These are phyloP conservation scores for Sarcophaga carnaria DNA, from an alignment of 2,888 invertebrate genomes.

Conservation along the genomic window DNA sequence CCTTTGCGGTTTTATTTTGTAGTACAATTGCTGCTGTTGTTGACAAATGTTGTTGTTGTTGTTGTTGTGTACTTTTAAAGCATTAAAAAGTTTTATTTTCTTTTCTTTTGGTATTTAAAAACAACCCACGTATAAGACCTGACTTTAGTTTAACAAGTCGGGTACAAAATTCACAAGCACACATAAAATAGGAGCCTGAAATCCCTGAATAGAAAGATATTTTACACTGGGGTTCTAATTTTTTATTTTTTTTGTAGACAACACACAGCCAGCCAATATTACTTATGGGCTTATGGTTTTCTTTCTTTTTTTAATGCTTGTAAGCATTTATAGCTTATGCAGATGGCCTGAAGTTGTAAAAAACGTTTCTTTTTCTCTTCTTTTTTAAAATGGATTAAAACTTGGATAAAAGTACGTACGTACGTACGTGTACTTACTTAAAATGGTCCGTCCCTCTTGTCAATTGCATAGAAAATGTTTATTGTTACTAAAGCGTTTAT, in stretches of 20 bases:
- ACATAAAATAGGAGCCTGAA: conserved; percentile 10
- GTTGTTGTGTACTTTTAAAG: conserved; percentile 39
- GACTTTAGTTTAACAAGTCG: conserved; percentile 75
- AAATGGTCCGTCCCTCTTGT: no score
- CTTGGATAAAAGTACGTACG: not conserved
- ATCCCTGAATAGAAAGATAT: not conserved
- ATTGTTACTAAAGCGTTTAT: not conserved
- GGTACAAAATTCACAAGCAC: not conserved
- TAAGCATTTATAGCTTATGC: not conserved
- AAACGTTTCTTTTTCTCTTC: not conserved
- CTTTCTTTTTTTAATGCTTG: not conserved
- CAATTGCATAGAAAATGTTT: no score
- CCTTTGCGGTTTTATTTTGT: conserved; percentile 14
- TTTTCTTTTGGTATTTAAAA: conserved; percentile 9
- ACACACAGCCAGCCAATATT: not conserved
- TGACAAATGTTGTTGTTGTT: not conserved
- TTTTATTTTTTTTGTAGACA: not conserved
- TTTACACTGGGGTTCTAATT: not conserved
- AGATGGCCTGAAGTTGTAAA: not conserved
- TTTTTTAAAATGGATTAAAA: not conserved
- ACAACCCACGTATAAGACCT: conserved; percentile 41
- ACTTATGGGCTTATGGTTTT: conserved; percentile 12
- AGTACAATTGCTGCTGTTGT: not conserved
- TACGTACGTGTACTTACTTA: no score
- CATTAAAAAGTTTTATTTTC: conserved; percentile 31